Conservation (phyloP, 2,888 invertebrate genomes). For the Sesia bembeciformis region DNA sequence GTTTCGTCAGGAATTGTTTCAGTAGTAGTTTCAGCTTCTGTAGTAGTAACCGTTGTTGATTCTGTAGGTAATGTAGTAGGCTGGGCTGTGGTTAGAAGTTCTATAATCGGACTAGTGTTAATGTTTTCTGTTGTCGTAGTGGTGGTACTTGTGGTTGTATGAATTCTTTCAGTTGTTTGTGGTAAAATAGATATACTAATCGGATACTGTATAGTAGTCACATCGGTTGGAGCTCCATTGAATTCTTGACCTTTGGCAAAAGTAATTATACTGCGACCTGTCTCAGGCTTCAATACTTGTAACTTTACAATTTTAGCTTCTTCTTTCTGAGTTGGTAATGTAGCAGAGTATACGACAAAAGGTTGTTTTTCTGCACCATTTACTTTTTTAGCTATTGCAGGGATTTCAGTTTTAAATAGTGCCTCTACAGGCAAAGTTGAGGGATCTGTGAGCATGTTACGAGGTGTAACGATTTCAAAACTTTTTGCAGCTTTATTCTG, state of each 20-base stretch:
- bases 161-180: constrained; percentile 9
- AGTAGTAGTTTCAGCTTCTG: constrained; percentile 25
- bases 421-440: constrained; percentile 81
- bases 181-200: constrained; percentile 37
- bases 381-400: constrained; percentile 37
- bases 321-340: constrained; percentile 40
- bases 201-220: constrained; percentile 33
- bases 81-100: constrained; percentile 21
- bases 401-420: constrained; percentile 75
- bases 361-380: constrained; percentile 39
- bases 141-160: constrained; percentile 16
- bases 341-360: constrained; percentile 63
- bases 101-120: constrained; percentile 25
- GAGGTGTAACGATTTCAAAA: constrained; percentile 55
- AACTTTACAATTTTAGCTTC: constrained; percentile 44
- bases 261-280: constrained; percentile 44
- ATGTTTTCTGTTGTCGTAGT: constrained; percentile 14
- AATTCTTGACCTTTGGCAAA: constrained; percentile 59
- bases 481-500: constrained; percentile 33
- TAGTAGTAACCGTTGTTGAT: constrained; percentile 10
- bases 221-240: constrained; percentile 33
- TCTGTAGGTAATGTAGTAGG: constrained; percentile 16
- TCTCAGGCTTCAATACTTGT: constrained; percentile 42
- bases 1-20: constrained; percentile 40
- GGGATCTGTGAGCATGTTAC: constrained; percentile 62